A percentile compares a stretch with the other conserved stretches of the same genome.
Evolutionary conservation across 2,113 vertebrate genomes (phyloP).

Genomic region (Lagopus muta): DNA sequence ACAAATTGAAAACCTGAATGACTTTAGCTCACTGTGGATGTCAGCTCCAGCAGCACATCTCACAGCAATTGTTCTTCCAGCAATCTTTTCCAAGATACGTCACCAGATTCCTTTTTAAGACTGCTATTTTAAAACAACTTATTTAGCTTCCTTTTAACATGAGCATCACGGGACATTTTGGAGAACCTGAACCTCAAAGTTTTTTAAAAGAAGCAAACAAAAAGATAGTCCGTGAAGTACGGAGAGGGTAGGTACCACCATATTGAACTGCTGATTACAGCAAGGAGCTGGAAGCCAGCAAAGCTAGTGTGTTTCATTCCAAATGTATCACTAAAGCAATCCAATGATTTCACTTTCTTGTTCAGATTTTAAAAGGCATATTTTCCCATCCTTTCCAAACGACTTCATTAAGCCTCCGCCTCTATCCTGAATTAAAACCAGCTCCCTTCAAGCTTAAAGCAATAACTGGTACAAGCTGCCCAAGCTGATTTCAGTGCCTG

Average conservation of each 20-base stretch:
- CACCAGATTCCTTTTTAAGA: background rate
- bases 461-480: background rate
- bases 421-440: background rate
- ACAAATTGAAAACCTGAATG: background rate
- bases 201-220: background rate
- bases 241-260: background rate
- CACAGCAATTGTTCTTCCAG: background rate
- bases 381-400: background rate
- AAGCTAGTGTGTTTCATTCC: background rate
- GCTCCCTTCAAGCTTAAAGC: background rate
- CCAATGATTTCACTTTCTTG: background rate
- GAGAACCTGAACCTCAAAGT: background rate
- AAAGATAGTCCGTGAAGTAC: background rate
- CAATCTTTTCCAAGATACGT: background rate
- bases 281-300: background rate
- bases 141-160: background rate
- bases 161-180: background rate
- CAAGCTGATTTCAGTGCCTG: background rate
- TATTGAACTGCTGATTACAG: background rate
- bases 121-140: background rate
- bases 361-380: background rate
- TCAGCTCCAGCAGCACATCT: background rate
- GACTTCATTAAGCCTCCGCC: background rate
- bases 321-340: background rate
- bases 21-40: background rate